These are phyloP conservation scores for Caenorhabditis afra DNA, from an alignment of 2,888 invertebrate species.

Conservation along the genomic window DNA sequence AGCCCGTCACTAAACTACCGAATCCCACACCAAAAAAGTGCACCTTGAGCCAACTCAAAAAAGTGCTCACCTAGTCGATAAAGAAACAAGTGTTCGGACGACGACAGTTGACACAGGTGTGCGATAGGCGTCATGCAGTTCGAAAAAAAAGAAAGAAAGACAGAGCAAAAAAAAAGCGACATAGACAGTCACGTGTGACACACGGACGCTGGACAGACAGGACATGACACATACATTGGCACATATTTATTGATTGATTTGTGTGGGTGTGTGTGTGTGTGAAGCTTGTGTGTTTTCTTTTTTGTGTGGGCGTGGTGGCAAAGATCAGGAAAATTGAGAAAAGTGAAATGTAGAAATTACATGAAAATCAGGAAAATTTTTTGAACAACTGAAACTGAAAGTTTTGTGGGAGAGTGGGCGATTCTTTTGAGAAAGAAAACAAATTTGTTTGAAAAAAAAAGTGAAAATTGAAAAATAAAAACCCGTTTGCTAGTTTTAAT, in stretches of 20 bases:
- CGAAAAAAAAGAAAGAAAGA: not conserved
- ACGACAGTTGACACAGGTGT: not conserved
- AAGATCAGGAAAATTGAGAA: constrained; percentile 44
- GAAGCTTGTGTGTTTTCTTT: constrained; percentile 17
- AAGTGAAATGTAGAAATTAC: constrained; percentile 4
- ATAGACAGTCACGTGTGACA: too few species aligned
- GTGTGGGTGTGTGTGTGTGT: constrained; percentile 10
- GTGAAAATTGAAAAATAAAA: constrained; percentile 27
- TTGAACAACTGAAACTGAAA: constrained; percentile 44
- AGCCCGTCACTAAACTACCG: not conserved
- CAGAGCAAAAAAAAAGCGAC: not conserved
- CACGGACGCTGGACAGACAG: too few species aligned
- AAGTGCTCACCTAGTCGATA: constrained; percentile 8
- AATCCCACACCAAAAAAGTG: not conserved
- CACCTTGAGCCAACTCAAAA: not conserved
- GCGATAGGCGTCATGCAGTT: too few species aligned
- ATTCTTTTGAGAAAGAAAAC: constrained; percentile 58
- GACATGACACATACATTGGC: constrained; percentile 18
- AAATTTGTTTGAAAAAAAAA: constrained; percentile 12
- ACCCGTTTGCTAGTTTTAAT: not conserved
- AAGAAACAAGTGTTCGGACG: not conserved
- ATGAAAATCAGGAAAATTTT: constrained; percentile 3
- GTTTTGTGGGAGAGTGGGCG: too few species aligned
- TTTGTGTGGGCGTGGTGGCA: constrained; percentile 12
- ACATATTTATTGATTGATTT: constrained; percentile 47